Conservation (phyloP, 2,113 vertebrate species). For the Myotis brandtii region DNA sequence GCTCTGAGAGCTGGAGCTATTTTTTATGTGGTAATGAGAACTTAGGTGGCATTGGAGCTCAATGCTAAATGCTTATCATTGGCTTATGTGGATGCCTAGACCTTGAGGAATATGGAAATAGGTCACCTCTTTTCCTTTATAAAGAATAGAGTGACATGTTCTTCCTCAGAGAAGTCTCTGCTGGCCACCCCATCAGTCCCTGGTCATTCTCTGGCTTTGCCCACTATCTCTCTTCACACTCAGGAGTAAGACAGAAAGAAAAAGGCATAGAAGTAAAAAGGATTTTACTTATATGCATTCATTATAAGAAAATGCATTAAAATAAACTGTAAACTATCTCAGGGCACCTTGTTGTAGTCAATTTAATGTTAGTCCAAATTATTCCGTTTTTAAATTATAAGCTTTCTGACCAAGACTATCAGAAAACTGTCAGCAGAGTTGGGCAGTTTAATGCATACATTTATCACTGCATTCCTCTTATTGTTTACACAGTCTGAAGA, state of each 20-base stretch:
- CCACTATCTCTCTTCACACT: not conserved
- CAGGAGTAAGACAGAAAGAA: not conserved
- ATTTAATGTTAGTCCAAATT: slow-evolving; percentile 8
- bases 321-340: not conserved
- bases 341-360: not conserved
- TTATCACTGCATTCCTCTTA: not conserved
- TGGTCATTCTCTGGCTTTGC: not conserved
- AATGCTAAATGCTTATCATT: not conserved
- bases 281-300: not conserved
- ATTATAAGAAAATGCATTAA: not conserved
- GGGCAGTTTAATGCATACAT: not conserved
- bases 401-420: slow-evolving; percentile 3
- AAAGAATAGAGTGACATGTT: not conserved
- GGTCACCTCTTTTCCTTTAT: not conserved
- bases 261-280: not conserved
- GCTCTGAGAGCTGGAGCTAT: not conserved
- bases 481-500: not conserved
- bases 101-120: not conserved
- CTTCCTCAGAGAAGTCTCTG: not conserved
- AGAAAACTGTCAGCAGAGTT: not conserved
- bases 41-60: not conserved
- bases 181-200: not conserved
- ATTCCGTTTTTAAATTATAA: not conserved
- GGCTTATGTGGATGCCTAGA: not conserved
- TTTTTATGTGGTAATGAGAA: not conserved